Conservation (phyloP, 2,797 vertebrate genomes). For the Aldrovandia affinis region DNA sequence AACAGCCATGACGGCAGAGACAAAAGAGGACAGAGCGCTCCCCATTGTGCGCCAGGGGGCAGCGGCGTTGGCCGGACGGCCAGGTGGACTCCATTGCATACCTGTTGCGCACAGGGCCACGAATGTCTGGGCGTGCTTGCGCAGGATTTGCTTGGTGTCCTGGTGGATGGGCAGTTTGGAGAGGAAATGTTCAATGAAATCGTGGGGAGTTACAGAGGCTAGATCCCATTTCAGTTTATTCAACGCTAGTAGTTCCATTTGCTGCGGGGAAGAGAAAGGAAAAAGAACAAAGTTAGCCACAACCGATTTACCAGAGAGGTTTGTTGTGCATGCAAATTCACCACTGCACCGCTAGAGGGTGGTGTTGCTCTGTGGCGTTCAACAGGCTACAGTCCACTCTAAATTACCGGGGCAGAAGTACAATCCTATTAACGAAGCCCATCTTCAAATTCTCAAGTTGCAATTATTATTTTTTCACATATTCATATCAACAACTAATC, state of each 20-base stretch:
- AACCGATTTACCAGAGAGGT: not conserved
- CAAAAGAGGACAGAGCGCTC: slow-evolving; percentile 16
- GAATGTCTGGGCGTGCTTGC: slow-evolving; percentile 97
- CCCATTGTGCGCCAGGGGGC: slow-evolving; percentile 19
- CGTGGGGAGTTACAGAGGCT: slow-evolving; percentile 93
- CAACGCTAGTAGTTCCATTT: slow-evolving; percentile 95
- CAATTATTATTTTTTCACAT: not conserved
- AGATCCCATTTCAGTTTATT: slow-evolving; percentile 99
- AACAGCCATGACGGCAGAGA: not conserved
- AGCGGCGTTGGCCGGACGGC: slow-evolving; percentile 25
- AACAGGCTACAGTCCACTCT: not conserved
- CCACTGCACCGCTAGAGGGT: slow-evolving; percentile 54
- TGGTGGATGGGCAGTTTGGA: slow-evolving; percentile 90
- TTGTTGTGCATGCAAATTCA: slow-evolving; percentile 15
- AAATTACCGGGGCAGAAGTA: not conserved
- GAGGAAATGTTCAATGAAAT: slow-evolving; percentile 98
- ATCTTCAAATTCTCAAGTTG: not conserved
- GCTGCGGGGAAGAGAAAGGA: slow-evolving; percentile 69
- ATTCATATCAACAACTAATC: slow-evolving; percentile 5
- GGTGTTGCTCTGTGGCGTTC: slow-evolving; percentile 17
- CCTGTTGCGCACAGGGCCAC: slow-evolving; percentile 98
- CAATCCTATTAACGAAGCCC: not conserved
- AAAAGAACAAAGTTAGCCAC: slow-evolving; percentile 41
- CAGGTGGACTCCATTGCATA: slow-evolving; percentile 61
- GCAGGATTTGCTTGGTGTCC: slow-evolving; percentile 91